phyloP scores from a whole-genome alignment of 2,797 vertebrate species.

The Liasis olivaceus region DNA sequence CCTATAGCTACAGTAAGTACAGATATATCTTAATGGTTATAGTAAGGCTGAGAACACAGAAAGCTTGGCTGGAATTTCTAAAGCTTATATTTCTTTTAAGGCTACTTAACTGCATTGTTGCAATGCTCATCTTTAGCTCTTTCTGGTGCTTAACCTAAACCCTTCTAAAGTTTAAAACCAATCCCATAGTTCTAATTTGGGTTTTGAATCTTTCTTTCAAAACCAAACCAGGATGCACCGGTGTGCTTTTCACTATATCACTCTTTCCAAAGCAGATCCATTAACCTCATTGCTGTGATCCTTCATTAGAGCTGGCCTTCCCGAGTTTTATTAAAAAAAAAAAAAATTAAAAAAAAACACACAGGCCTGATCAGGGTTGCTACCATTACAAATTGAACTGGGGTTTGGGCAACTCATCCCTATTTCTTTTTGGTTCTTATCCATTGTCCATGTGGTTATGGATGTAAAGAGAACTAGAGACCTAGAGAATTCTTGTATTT shows the following conservation, averaged over 20 bases:
- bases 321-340: background rate
- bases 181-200: background rate
- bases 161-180: background rate
- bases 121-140: background rate
- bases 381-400: background rate
- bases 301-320: background rate
- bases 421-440: background rate
- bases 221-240: background rate
- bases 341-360: background rate
- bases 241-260: background rate
- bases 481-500: background rate
- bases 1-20: background rate
- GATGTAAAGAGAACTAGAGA: background rate
- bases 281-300: background rate
- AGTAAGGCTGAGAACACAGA: background rate
- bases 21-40: background rate
- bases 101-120: background rate
- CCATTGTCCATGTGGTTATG: background rate
- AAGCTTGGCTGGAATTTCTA: background rate
- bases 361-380: background rate
- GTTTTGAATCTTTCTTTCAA: background rate
- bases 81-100: background rate
- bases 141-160: background rate
- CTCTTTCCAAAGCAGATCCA: background rate
- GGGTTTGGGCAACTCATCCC: background rate